phyloP scores from a whole-genome alignment of 2,888 invertebrate genomes.

The Agonum fuliginosum region DNA sequence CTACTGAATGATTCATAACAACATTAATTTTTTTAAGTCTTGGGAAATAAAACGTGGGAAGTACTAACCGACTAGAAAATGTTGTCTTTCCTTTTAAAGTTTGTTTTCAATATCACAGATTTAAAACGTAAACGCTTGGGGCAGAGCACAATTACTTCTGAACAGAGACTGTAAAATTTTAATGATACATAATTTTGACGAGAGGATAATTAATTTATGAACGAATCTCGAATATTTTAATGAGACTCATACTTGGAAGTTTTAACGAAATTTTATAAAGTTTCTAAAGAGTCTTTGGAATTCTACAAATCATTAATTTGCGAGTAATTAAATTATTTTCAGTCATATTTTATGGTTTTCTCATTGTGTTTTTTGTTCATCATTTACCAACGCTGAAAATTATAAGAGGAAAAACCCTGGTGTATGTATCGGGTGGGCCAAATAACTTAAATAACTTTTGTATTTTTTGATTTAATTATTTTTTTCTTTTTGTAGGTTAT shows the following conservation, averaged over 20 bases:
- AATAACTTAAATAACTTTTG: no score
- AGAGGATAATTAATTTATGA: conserved; percentile 28
- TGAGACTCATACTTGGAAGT: conserved; percentile 29
- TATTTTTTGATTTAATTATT: no score
- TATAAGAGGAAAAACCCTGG: no score
- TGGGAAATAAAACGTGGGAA: conserved; percentile 47
- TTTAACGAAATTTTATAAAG: conserved; percentile 22
- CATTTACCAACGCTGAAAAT: no score
- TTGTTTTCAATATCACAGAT: conserved; percentile 43
- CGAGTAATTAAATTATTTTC: conserved; percentile 19
- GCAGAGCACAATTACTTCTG: conserved; percentile 39
- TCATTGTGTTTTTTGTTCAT: conserved; percentile 5
- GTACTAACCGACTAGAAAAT: conserved; percentile 36
- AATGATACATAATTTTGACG: conserved; percentile 41
- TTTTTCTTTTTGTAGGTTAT: no score
- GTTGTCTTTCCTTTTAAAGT: conserved; percentile 50
- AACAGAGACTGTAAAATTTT: conserved; percentile 37
- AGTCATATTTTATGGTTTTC: background rate
- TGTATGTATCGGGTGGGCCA: no score
- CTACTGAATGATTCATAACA: conserved; percentile 28
- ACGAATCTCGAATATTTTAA: conserved; percentile 33
- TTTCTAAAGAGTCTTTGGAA: conserved; percentile 20
- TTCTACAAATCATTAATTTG: conserved; percentile 36
- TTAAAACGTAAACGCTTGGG: conserved; percentile 33
- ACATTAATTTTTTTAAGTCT: conserved; percentile 18